A percentile compares a stretch with the other conserved stretches of the same genome.
Conservation (phyloP, 2,113 vertebrate species). For the Chloropsis cyanopogon region DNA sequence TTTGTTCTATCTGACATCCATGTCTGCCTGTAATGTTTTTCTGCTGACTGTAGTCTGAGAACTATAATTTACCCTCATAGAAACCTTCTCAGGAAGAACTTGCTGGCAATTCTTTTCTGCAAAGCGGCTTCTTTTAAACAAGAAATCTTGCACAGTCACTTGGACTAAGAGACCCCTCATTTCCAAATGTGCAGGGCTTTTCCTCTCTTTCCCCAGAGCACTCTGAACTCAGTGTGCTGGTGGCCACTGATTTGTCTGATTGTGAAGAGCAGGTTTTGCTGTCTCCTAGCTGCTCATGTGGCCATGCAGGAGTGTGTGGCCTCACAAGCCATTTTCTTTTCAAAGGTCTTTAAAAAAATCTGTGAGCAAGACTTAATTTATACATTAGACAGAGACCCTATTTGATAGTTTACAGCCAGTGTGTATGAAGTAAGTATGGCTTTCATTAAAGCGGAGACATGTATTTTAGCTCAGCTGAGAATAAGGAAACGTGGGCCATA, state of each 20-base stretch:
- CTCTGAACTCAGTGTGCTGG: neutral
- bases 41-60: neutral
- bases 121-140: neutral
- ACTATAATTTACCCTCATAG: neutral
- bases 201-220: neutral
- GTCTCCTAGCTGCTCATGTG: neutral
- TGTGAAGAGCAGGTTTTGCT: neutral
- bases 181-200: neutral
- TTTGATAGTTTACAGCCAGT: constrained; percentile 7
- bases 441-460: constrained; percentile 18
- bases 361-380: neutral
- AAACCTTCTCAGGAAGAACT: neutral
- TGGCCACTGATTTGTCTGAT: neutral
- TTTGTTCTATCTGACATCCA: neutral
- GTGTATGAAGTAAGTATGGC: neutral
- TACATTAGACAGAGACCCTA: neutral
- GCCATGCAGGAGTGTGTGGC: fast-evolving
- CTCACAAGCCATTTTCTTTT: neutral
- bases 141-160: neutral
- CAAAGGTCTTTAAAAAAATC: neutral
- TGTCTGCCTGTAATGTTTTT: neutral
- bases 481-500: neutral
- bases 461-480: constrained; percentile 24
- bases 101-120: neutral
- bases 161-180: neutral